Evolutionary conservation across 2,797 vertebrate species (phyloP).

Genomic region (Lepilemur septentrionalis): DNA sequence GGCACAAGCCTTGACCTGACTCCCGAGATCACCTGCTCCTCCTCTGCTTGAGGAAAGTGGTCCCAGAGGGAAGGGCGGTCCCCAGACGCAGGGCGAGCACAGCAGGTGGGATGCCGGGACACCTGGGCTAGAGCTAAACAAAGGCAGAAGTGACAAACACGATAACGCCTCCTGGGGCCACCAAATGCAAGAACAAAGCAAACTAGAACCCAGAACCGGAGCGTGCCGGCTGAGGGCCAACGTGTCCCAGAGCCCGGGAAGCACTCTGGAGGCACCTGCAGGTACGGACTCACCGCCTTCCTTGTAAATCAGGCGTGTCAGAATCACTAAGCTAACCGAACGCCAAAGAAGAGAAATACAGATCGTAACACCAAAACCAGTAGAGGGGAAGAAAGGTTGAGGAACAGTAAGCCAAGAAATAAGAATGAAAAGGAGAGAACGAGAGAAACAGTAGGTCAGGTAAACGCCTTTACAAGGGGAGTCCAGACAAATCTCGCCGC

Average conservation of each 20-base stretch:
- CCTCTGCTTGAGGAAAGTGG: neutral
- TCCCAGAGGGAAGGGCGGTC: neutral
- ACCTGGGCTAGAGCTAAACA: neutral
- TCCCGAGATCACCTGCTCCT: rapidly evolving
- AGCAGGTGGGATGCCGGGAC: too few relatives aligned
- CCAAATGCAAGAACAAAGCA: neutral
- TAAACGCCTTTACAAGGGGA: neutral
- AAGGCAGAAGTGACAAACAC: too few relatives aligned
- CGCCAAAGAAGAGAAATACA: too few relatives aligned
- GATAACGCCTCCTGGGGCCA: neutral
- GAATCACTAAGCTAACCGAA: neutral
- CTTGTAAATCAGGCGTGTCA: neutral
- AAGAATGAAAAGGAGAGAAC: neutral
- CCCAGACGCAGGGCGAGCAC: neutral
- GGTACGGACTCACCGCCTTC: too few relatives aligned
- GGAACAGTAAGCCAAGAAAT: neutral
- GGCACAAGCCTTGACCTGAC: neutral
- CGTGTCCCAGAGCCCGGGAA: rapidly evolving
- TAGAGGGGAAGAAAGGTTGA: neutral
- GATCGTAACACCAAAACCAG: neutral
- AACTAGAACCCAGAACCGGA: neutral
- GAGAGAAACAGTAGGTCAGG: neutral
- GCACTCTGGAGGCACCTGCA: too few relatives aligned
- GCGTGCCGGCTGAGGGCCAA: rapidly evolving
- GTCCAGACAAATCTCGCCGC: neutral